Conservation (phyloP, 2,888 invertebrate genomes). For the Sesia bembeciformis region DNA sequence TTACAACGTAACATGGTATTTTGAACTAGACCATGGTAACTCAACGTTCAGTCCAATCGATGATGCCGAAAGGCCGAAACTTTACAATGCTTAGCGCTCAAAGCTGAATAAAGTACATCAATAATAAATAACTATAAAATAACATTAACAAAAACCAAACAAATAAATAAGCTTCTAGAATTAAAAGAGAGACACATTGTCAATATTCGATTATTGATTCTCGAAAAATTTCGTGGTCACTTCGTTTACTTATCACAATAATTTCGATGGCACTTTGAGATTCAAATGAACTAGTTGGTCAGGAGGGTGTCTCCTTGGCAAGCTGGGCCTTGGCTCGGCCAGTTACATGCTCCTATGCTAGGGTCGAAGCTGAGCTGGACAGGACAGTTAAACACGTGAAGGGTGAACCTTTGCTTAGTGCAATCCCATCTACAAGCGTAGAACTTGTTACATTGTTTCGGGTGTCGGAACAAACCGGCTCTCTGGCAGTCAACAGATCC, state of each 20-base stretch:
- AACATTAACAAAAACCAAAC: slow-evolving; percentile 61
- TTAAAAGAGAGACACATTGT: slow-evolving; percentile 48
- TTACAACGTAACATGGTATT: slow-evolving; percentile 41
- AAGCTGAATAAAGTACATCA: slow-evolving; percentile 46
- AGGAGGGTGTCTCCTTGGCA: slow-evolving; percentile 82
- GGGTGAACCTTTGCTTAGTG: slow-evolving; percentile 81
- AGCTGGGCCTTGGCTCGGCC: slow-evolving; percentile 86
- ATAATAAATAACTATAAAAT: slow-evolving; percentile 66
- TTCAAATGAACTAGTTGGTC: slow-evolving; percentile 35
- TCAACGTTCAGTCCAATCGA: slow-evolving; percentile 28
- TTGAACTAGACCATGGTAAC: slow-evolving; percentile 64
- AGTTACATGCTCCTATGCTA: slow-evolving; percentile 84
- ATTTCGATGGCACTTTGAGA: slow-evolving; percentile 63
- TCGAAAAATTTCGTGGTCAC: slow-evolving; percentile 40
- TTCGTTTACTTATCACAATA: slow-evolving; percentile 47
- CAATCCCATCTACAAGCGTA: slow-evolving; percentile 88
- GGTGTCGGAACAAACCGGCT: slow-evolving; percentile 79
- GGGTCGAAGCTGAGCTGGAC: slow-evolving; percentile 85
- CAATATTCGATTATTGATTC: slow-evolving; percentile 17
- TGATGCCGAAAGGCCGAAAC: slow-evolving; percentile 24
- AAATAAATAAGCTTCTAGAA: slow-evolving; percentile 60
- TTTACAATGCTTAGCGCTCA: slow-evolving; percentile 32
- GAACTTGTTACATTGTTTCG: slow-evolving; percentile 86
- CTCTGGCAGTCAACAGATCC: slow-evolving; percentile 76
- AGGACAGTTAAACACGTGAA: slow-evolving; percentile 86